Evolutionary conservation across 2,113 vertebrate genomes (phyloP), one percentile per base, ranked within the genome.

Genomic region (Eolophus roseicapilla): DNA sequence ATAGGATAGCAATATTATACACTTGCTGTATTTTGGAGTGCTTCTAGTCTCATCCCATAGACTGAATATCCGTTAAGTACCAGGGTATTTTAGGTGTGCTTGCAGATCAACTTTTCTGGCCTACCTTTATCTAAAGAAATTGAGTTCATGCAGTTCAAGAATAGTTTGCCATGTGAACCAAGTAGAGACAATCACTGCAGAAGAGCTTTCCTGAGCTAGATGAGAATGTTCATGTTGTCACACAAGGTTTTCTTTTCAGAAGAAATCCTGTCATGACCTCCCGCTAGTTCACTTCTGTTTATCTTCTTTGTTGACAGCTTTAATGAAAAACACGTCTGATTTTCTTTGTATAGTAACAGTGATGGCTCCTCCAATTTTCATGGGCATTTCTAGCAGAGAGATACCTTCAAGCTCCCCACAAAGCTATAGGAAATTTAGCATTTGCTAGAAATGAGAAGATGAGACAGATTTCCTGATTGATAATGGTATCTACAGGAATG

Each of bases 321-420:
- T 41, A 59, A 49, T 46, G 31, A 67, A 33, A 92, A 59, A 44
- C 9, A 49, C 0, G 4, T 18, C 29, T 11, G 9, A 52, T 53
- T 79, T 88, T 80, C 47, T 80, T 19, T 29, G 13, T 77, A 27
- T 68, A 18, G 33, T 46, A 59, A 49, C 10, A 35, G 7, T 5
- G 55, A 62, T 37, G 57, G n/a, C 4, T 59, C 12, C 59, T 63
- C 24, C 24, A 52, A 35, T 55, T 75, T 59, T 69, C 24, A 4
- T 25, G 13, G 37, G 41, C 4, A 11, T 75, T 90, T 57, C 55
- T 79, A 57, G 13, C 3, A 53, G 13, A 63, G 16, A 18, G 65
- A 29, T 2, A 35, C 3, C 24, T 44, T 75, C 0, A 5, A 85
- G 12, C 4, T 67, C 17, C 12, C 3, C 6, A 21, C 3, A 69